Evolutionary conservation across 2,797 vertebrate genomes (phyloP).

Genomic region (Tenualosa thibaudeaui): DNA sequence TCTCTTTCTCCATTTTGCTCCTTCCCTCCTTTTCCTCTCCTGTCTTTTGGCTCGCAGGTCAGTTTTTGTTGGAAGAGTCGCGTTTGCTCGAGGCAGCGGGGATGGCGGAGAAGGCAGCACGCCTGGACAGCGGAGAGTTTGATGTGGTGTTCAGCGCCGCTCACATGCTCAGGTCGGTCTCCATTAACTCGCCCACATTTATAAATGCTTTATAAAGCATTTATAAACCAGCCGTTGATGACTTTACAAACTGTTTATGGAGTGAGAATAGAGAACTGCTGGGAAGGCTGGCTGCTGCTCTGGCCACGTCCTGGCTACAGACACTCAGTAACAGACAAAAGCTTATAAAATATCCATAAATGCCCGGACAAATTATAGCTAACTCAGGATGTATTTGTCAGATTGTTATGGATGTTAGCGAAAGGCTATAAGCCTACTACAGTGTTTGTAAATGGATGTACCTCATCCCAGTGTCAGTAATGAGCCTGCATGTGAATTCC

Average conservation of each 20-base stretch:
- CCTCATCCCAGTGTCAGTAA: not conserved
- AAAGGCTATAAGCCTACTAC: not conserved
- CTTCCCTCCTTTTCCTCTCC: constrained; percentile 22
- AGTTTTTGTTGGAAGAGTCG: constrained; percentile 96
- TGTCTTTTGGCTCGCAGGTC: constrained; percentile 74
- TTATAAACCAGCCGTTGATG: constrained; percentile 13
- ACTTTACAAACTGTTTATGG: constrained; percentile 22
- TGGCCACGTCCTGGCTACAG: not conserved
- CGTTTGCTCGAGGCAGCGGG: constrained; percentile 93
- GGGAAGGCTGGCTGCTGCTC: not conserved
- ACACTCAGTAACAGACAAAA: not conserved
- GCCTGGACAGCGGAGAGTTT: constrained; percentile 89
- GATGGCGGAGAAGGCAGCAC: constrained; percentile 95
- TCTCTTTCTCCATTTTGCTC: constrained; percentile 27
- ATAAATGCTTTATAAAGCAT: not conserved
- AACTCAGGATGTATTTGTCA: not conserved
- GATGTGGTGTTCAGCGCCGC: constrained; percentile 98
- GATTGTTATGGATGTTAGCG: not conserved
- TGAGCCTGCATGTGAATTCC: not conserved
- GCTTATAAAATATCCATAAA: not conserved
- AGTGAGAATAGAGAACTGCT: not conserved
- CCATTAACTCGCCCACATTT: not conserved
- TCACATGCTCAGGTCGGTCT: constrained; percentile 94
- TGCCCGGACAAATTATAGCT: not conserved
- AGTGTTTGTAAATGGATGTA: not conserved